Evolutionary conservation across 2,113 vertebrate species (phyloP).

Genomic region (Miniopterus natalensis): DNA sequence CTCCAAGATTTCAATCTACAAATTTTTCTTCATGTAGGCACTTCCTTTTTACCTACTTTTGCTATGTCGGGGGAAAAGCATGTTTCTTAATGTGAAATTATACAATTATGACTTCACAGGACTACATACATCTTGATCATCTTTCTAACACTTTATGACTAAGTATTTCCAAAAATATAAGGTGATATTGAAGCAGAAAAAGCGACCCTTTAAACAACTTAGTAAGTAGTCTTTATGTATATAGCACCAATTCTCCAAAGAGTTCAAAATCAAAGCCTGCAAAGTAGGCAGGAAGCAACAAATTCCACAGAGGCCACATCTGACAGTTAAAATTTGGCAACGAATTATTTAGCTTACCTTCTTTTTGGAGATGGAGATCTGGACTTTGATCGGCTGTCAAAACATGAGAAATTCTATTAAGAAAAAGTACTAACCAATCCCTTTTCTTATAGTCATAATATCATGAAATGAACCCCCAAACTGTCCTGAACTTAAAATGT

Average conservation of each 20-base stretch:
- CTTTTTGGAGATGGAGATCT: slow-evolving; percentile 92
- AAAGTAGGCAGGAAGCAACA: slow-evolving; percentile 33
- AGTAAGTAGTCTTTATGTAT: slow-evolving; percentile 22
- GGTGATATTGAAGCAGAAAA: neutral
- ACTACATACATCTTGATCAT: neutral
- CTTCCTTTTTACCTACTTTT: neutral
- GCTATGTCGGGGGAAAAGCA: neutral
- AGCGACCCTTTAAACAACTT: slow-evolving; percentile 19
- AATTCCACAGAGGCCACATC: slow-evolving; percentile 35
- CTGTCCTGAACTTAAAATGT: neutral
- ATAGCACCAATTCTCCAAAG: slow-evolving; percentile 81
- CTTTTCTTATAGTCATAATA: slow-evolving; percentile 27
- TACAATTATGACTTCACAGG: neutral
- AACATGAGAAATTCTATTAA: slow-evolving; percentile 83
- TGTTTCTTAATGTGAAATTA: neutral
- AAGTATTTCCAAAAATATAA: neutral
- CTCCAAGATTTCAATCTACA: neutral
- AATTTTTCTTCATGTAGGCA: neutral
- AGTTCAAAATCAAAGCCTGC: slow-evolving; percentile 80
- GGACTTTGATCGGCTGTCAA: slow-evolving; percentile 92
- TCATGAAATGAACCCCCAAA: slow-evolving; percentile 13
- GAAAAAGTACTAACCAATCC: slow-evolving; percentile 35
- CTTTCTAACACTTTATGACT: neutral
- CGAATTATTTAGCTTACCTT: slow-evolving; percentile 88
- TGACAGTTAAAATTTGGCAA: slow-evolving; percentile 54